Base-by-base conservation (phyloP, 1,140 invertebrate genomes). In the Formica selysi region DNA sequence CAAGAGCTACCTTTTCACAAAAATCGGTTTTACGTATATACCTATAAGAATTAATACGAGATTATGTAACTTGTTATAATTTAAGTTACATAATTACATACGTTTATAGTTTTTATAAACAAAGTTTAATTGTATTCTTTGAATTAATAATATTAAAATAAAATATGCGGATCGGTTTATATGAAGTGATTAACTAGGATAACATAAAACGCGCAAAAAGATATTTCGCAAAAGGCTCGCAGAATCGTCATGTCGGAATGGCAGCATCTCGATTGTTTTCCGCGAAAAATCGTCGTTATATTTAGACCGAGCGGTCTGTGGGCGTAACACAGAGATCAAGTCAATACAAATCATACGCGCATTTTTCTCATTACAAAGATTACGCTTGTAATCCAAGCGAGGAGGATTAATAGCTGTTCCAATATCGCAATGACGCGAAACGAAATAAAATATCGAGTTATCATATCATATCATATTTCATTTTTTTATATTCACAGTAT, bases 261-360 rank as follows among this genome's bases (percentile, higher is more conserved):
- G 22, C 62, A 54, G 36, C 44, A 22, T 68, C 48, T 62, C 70
- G 68, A 78, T 85, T 80, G 10, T 79, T 51, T 78, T 36, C 22
- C 36, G 83, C 44, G 76, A 85, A 85, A 80, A 85, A 85, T 85
- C 48, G 76, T 32, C 22, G 59, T 62, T 85, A 85, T 85, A 85
- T 85, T 79, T 85, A 85, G 76, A 76, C 3, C 29, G 44, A 80
- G 44, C 62, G 83, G 36, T 57, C 44, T 79, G 48, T 64, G 44
- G 83, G 76, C 48, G 83, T 79, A 78, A 79, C 74, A 44, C 83
- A 59, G 61, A 65, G 36, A 76, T 76, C 81, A 38, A 41, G 61
- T 54, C 71, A 76, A n/a, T 83, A 32, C 54, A 26, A 73, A 26
- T 83, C 70, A 44, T 48, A 83, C 48, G 16, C 51, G 11, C 38